Percentiles rank a stretch among this genome's conserved stretches.
Evolutionary conservation across 1,140 invertebrate species (phyloP).

Genomic region (Papilio polyxenes): DNA sequence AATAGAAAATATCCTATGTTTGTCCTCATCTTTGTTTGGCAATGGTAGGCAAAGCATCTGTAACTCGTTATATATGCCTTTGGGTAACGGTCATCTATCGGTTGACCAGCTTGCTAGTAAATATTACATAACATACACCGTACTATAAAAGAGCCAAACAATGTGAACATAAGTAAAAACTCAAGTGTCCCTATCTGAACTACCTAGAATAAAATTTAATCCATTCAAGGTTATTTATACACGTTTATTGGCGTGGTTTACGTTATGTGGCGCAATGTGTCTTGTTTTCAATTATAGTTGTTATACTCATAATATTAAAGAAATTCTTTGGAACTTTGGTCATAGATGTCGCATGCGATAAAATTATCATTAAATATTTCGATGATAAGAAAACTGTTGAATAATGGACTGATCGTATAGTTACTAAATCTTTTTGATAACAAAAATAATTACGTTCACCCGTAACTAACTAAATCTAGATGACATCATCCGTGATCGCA

Average conservation of each 20-base stretch:
- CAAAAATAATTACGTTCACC: background rate
- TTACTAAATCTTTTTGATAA: background rate
- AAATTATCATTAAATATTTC: slow-evolving; percentile 9
- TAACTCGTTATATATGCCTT: background rate
- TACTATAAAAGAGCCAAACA: background rate
- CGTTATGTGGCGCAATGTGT: background rate
- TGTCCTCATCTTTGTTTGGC: background rate
- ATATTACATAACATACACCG: background rate
- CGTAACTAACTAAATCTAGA: background rate
- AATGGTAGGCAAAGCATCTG: too few relatives aligned
- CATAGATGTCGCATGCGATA: background rate
- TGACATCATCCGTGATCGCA: background rate
- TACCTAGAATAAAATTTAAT: background rate
- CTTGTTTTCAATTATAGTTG: slow-evolving; percentile 6
- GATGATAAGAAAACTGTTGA: background rate
- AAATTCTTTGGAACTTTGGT: background rate
- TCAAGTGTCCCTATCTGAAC: background rate
- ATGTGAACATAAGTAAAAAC: background rate
- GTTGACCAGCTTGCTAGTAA: background rate
- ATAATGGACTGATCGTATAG: background rate
- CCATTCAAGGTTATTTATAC: slow-evolving; percentile 14
- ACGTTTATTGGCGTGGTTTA: background rate
- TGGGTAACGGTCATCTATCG: background rate
- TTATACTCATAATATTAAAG: background rate
- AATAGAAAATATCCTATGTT: background rate